Base-by-base conservation (phyloP, 2,113 vertebrate species). In the Hiodon tergisus region DNA sequence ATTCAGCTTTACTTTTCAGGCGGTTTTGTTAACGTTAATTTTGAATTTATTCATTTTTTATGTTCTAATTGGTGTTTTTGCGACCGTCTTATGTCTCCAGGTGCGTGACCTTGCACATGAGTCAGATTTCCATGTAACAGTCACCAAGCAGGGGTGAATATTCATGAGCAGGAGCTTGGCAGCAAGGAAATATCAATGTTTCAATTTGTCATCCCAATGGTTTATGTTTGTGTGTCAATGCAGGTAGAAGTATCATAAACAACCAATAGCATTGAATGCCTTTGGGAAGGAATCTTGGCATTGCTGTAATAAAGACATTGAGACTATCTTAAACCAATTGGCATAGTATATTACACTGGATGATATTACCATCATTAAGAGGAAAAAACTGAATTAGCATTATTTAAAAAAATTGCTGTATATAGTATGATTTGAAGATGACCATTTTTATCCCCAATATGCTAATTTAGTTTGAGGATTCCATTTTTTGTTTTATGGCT, bases 101-200 rank as follows among this genome's bases (percentile, higher is more conserved):
- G 16, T 81, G 59, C 65, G 74, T 75, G 79, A 78, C 73, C 73
- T 81, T 81, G 31, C 66, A 16, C 9, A 55, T 69, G 74, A 81
- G 68, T 82, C 79, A 83, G 75, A 55, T 67, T 78, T 76, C 63
- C 73, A 70, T 76, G 71, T 13, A 14, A 74, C 79, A 81, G 77
- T 80, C 81, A 77, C 80, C 59, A 11, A 5, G 52, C 63, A 65
- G 54, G 5, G 62, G 75, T 88, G 77, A 81, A 85, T 86, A 83
- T 82, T 85, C 69, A 87, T 84, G 76, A 78, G 62, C 9, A 16
- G 76, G 60, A 67, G 72, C 77, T 79, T 53, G 31, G 72, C 58
- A 3, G 76, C 71, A 78, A 73, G 16, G 7, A 78, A 74, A 78
- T 73, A 80, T 59, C 71, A 6, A 10, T 31, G 55, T 81, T 74